Base-by-base conservation (phyloP, 2,113 vertebrate species). In the Nycticryphes semicollaris region DNA sequence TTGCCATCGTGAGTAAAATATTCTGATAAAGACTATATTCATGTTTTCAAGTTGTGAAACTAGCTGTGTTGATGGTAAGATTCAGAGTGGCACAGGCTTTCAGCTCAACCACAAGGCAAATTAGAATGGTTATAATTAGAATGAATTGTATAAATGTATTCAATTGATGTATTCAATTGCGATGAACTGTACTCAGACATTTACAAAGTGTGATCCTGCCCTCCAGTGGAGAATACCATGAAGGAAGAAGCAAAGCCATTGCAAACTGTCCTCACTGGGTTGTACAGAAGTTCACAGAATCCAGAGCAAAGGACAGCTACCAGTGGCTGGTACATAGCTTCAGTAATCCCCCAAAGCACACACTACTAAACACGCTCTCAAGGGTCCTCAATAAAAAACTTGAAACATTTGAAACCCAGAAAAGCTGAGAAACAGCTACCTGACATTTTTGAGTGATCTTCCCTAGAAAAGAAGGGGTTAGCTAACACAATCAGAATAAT, bases 181-280 rank as follows among this genome's bases (percentile, higher is more conserved):
- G 50, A 28, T 8, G 35, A 81, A 13, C 56, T 10, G 10, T 30
- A 23, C 27, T 68, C 35, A 48, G 51, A 7, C 12, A 18, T 57
- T 92, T 89, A 7, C 68, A 68, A 89, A 87, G 94, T 39, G 67
- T 91, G 62, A 82, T 60, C 77, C 93, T 96, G 95, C 94, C 93
- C 95, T 94, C 96, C 74, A 97, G 96, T 93, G 96, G 95, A 87
- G n/a, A 94, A 47, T 4, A 66, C 5, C 1, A 4, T 63, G 41
- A 91, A 89, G 15, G 33, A 60, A 75, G 33, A 78, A 87, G 24
- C 31, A 73, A 66, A 68, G 45, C 4, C 1, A 0, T 10, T 62
- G 35, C 35, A 53, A 95, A 54, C 14, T 3, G 4, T 30, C 21
- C 14, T 51, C 21, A 2, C 4, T 27, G 4, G 30, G 39, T 12